Base-by-base conservation (phyloP, 2,888 invertebrate genomes). In the Anticlea derivata region DNA sequence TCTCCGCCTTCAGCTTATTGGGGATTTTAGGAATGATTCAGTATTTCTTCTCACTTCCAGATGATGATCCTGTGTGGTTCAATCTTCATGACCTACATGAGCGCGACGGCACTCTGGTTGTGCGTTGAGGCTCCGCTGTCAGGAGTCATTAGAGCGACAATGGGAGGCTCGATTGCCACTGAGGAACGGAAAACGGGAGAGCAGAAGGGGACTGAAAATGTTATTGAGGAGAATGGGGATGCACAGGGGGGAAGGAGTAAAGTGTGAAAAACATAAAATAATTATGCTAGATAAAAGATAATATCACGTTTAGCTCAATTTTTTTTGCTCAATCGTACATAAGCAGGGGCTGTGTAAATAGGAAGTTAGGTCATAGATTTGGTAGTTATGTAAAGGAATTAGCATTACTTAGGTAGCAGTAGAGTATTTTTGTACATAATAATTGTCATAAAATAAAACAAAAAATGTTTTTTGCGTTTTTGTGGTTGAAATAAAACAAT, bases 51-150 rank as follows among this genome's bases (percentile, higher is more conserved):
- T 11, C 38, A 4, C 17, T 63, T 59, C 0, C 70, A 86, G 86
- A 0, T 78, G 7, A 53, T 63, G n/a, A 24, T 81, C 0, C 57
- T 84, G 1, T 41, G 62, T 3, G 79, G 74, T 0, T 72, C 78
- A 0, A 58, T 80, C 2, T 67, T 84, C 48, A 17, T 80, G 13
- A 71, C 84, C 1, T 85, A 72, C 57, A 0, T 64, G n/a, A 35
- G 58, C 1, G 83, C 78, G 0, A 70, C 62, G 0, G 24, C 50
- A 0, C 55, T 83, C 29, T 86, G 78, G 75, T 47, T 87, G 50
- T 55, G 59, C 4, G 79, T 83, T 12, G 86, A 87, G 55, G 71
- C 79, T 1, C 86, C 86, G 0, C 33, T 66, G 0, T 68, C 75
- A 0, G 72, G 58, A 2, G 41, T 59, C 17, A 48, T 61, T 13